These are phyloP conservation scores for Spisula subtruncata DNA, from an alignment of 2,888 invertebrate genomes.

Conservation along the genomic window DNA sequence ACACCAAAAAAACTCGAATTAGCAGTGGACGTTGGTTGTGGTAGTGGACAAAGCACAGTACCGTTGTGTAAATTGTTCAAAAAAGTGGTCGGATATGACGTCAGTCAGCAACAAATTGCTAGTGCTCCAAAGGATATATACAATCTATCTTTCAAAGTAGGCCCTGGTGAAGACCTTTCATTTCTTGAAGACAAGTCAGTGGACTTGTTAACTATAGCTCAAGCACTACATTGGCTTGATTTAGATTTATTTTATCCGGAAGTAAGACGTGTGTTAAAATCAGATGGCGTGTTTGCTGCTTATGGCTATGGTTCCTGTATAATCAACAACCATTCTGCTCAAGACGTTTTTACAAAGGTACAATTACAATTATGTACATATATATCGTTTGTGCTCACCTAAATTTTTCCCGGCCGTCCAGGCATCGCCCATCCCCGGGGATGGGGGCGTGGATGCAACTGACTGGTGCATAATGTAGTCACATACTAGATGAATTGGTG, in stretches of 20 bases:
- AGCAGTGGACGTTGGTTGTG: constrained; percentile 89
- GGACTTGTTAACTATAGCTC: constrained; percentile 88
- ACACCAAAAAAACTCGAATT: constrained; percentile 65
- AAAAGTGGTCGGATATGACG: constrained; percentile 87
- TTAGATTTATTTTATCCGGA: constrained; percentile 87
- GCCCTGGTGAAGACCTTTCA: constrained; percentile 87
- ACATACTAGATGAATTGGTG: no score
- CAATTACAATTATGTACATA: background rate
- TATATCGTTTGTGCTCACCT: background rate
- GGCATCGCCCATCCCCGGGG: no score
- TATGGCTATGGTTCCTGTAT: constrained; percentile 78
- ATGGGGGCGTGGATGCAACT: no score
- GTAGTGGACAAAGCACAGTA: constrained; percentile 89
- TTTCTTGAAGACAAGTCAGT: constrained; percentile 76
- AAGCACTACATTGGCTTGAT: constrained; percentile 89
- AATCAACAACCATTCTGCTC: constrained; percentile 72
- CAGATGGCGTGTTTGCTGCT: constrained; percentile 86
- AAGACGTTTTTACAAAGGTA: constrained; percentile 60
- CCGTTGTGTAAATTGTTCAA: constrained; percentile 87
- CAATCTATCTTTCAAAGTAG: constrained; percentile 82
- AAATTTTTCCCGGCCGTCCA: no score
- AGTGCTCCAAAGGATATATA: constrained; percentile 67
- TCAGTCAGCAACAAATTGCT: constrained; percentile 64
- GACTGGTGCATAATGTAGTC: no score
- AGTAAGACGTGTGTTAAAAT: constrained; percentile 87